These are phyloP conservation scores for Nymphalis polychloros DNA, from an alignment of 2,888 invertebrate genomes.

Conservation along the genomic window DNA sequence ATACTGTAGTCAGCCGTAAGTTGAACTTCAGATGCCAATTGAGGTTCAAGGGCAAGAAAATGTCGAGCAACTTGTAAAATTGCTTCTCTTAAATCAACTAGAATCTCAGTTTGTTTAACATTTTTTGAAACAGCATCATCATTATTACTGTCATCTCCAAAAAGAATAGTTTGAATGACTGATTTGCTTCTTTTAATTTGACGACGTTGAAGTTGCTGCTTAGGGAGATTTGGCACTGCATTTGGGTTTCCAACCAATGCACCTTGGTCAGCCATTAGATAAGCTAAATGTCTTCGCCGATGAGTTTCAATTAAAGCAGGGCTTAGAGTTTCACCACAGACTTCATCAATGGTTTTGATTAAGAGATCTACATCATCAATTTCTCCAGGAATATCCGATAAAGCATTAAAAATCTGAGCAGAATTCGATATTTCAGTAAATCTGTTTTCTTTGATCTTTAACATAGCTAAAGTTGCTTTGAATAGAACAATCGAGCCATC, in stretches of 20 bases:
- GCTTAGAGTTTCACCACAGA: slow-evolving; percentile 90
- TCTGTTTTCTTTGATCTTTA: slow-evolving; percentile 89
- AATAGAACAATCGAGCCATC: slow-evolving; percentile 97
- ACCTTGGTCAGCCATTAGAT: slow-evolving; percentile 98
- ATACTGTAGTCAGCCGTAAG: slow-evolving; percentile 96
- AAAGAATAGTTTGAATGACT: slow-evolving; percentile 92
- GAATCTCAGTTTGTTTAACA: slow-evolving; percentile 97
- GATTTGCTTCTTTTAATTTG: slow-evolving; percentile 96
- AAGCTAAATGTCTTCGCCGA: slow-evolving; percentile 94
- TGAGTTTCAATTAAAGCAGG: slow-evolving; percentile 94
- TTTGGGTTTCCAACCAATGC: slow-evolving; percentile 95
- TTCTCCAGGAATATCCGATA: slow-evolving; percentile 97
- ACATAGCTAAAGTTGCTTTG: slow-evolving; percentile 96
- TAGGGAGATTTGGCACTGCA: slow-evolving; percentile 93
- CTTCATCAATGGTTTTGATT: slow-evolving; percentile 86
- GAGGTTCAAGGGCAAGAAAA: slow-evolving; percentile 96
- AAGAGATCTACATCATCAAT: slow-evolving; percentile 95
- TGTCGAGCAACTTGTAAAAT: slow-evolving; percentile 95
- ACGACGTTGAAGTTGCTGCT: slow-evolving; percentile 92
- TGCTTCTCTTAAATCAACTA: slow-evolving; percentile 98
- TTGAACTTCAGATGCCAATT: slow-evolving; percentile 88
- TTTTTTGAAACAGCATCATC: slow-evolving; percentile 97
- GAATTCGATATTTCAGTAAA: slow-evolving; percentile 95
- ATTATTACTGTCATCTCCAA: slow-evolving; percentile 89
- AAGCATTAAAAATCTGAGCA: slow-evolving; percentile 98